Evolutionary conservation across 2,888 invertebrate species (phyloP).

Genomic region (Pollenia amentaria): DNA sequence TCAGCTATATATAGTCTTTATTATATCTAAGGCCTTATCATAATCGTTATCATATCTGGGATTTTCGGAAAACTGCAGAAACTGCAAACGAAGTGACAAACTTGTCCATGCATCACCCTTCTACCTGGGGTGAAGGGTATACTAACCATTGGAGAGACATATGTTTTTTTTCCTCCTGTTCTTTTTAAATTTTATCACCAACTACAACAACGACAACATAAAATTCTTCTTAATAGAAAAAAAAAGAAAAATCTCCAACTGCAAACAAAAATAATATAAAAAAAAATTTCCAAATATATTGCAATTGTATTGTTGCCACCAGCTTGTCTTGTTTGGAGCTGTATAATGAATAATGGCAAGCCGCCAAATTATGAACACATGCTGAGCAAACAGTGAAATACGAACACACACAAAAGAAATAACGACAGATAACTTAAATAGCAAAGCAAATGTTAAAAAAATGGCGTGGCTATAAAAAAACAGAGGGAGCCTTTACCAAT

Average conservation of each 20-base stretch:
- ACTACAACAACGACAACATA: constrained; percentile 20
- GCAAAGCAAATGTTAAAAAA: constrained; percentile 54
- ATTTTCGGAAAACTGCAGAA: too few species aligned
- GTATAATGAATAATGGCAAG: constrained; percentile 79
- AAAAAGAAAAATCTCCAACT: constrained; percentile 41
- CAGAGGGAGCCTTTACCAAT: constrained; percentile 24
- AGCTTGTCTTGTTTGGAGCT: constrained; percentile 69
- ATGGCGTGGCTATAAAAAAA: constrained; percentile 62
- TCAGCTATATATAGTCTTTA: too few species aligned
- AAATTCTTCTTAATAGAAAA: constrained; percentile 55
- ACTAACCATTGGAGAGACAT: constrained; percentile 45
- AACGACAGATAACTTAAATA: constrained; percentile 58
- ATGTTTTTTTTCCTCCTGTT: constrained; percentile 39
- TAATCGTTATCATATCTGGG: too few species aligned
- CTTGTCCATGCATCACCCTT: too few species aligned
- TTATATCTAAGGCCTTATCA: too few species aligned
- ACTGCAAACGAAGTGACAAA: too few species aligned
- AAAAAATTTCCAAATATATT: constrained; percentile 37
- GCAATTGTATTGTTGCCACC: constrained; percentile 59
- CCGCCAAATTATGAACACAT: constrained; percentile 82
- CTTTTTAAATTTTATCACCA: constrained; percentile 11
- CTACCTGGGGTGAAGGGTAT: neutral
- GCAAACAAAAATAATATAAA: constrained; percentile 48
- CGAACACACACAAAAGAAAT: constrained; percentile 50
- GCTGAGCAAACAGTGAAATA: constrained; percentile 69